Conservation (phyloP, 2,113 vertebrate species). For the Acinonyx jubatus region DNA sequence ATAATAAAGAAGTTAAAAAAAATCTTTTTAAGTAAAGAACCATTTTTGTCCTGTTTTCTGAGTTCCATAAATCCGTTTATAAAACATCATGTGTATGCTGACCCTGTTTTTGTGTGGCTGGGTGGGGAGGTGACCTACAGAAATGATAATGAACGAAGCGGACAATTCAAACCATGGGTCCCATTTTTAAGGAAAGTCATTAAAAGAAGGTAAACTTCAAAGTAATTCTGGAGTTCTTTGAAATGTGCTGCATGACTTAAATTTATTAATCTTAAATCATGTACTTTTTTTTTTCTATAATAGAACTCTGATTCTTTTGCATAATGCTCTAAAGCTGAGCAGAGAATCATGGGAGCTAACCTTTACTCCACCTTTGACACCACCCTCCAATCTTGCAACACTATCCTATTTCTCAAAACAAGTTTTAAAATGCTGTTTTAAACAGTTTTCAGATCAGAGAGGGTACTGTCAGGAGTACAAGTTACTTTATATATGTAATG, state of each 20-base stretch:
- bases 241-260: slow-evolving; percentile 82
- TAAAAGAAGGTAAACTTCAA: slow-evolving; percentile 76
- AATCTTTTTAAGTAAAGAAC: not conserved
- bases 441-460: slow-evolving; percentile 59
- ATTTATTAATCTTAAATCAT: slow-evolving; percentile 81
- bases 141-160: slow-evolving; percentile 37
- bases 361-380: slow-evolving; percentile 50
- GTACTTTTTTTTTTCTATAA: slow-evolving; percentile 43
- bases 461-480: slow-evolving; percentile 19
- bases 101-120: slow-evolving; percentile 23
- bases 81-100: slow-evolving; percentile 14
- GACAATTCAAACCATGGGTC: slow-evolving; percentile 49
- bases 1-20: slow-evolving; percentile 30
- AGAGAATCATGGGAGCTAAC: slow-evolving; percentile 44
- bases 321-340: slow-evolving; percentile 54
- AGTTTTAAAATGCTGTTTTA: slow-evolving; percentile 55
- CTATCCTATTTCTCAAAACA: slow-evolving; percentile 50
- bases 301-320: slow-evolving; percentile 63
- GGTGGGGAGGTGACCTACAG: not conserved
- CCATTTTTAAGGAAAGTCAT: slow-evolving; percentile 70
- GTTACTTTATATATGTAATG: slow-evolving; percentile 46
- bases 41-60: slow-evolving; percentile 60
- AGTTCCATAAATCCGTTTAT: slow-evolving; percentile 54
- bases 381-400: slow-evolving; percentile 32
- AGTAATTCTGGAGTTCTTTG: slow-evolving; percentile 72